Conservation (phyloP, 2,888 invertebrate species). For the Cephus runcator region DNA sequence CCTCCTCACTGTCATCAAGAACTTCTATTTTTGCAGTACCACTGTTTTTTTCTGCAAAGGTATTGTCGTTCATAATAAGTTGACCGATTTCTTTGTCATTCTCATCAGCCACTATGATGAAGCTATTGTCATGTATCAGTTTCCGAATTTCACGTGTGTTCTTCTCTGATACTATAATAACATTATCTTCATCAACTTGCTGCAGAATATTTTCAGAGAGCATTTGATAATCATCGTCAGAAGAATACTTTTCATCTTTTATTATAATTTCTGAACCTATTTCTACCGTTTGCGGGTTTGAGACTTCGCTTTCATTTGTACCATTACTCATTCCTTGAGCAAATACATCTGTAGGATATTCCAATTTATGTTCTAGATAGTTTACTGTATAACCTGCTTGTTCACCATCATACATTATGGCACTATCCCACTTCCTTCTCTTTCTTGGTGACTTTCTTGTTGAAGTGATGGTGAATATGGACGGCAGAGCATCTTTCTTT, state of each 20-base stretch:
- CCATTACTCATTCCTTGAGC: background rate
- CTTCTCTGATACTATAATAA: slow-evolving; percentile 38
- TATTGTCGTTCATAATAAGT: slow-evolving; percentile 13
- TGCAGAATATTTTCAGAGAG: slow-evolving; percentile 22
- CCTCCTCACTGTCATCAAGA: slow-evolving; percentile 33
- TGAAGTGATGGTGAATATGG: slow-evolving; percentile 55
- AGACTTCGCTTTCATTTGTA: background rate
- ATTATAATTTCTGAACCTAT: background rate
- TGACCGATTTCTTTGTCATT: slow-evolving; percentile 30
- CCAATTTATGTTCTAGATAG: slow-evolving; percentile 38
- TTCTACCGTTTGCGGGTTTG: background rate
- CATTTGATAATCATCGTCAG: slow-evolving; percentile 8
- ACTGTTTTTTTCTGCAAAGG: background rate
- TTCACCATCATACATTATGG: slow-evolving; percentile 15
- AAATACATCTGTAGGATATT: background rate
- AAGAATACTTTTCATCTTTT: background rate
- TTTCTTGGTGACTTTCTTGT: slow-evolving; percentile 57
- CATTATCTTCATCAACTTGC: slow-evolving; percentile 29
- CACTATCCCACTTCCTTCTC: slow-evolving; percentile 28
- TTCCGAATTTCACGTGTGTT: slow-evolving; percentile 32
- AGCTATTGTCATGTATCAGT: slow-evolving; percentile 29
- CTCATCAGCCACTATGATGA: slow-evolving; percentile 24
- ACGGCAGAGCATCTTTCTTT: slow-evolving; percentile 56
- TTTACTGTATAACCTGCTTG: slow-evolving; percentile 36
- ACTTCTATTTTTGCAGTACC: slow-evolving; percentile 34